Base-by-base conservation (phyloP, 2,797 vertebrate genomes). In the Lutjanus campechanus region DNA sequence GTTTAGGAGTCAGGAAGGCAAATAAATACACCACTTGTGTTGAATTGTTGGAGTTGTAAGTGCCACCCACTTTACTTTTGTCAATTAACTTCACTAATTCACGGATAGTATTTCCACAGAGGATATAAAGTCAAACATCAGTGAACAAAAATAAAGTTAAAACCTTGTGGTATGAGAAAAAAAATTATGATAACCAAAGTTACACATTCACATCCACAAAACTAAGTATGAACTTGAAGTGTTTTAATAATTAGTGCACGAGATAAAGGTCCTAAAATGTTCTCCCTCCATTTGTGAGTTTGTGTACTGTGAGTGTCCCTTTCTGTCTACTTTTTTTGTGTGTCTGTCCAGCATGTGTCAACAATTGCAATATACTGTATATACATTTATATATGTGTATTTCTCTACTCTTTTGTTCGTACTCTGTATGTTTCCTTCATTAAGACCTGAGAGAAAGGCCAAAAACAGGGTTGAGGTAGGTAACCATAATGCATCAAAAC, bases 391-490 rank as follows among this genome's bases (percentile, higher is more conserved):
- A n/a, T 79, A 61, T 63, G 61, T 85, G 53, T 83, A n/a, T 58
- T 59, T 25, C 16, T 69, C 20, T 65, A 62, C 46, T 76, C 69
- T 59, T 74, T 67, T 81, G 73, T 85, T 87, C n/a, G 10, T 66
- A 88, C 61, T 86, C 66, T 85, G 63, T 81, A 72, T 71, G 62
- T 90, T 83, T 93, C 82, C 87, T 92, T 89, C 61, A 84, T 79
- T 82, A 50, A 79, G 86, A 93, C 93, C 92, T 90, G 94, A 96
- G 91, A 88, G 70, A 85, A 88, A 85, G 88, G 90, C 89, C 86
- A 83, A 88, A 82, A 88, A 73, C 90, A 83, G 84, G 72, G 84
- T 84, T 94, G 95, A 96, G 96, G 95, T 96, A 96, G 95, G 92
- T 93, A 85, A 93, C 91, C 88, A 85, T 87, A 79, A 93, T 88